phyloP scores from a whole-genome alignment of 35 echinoderm and acorn worm species.

The Lytechinus pictus region DNA sequence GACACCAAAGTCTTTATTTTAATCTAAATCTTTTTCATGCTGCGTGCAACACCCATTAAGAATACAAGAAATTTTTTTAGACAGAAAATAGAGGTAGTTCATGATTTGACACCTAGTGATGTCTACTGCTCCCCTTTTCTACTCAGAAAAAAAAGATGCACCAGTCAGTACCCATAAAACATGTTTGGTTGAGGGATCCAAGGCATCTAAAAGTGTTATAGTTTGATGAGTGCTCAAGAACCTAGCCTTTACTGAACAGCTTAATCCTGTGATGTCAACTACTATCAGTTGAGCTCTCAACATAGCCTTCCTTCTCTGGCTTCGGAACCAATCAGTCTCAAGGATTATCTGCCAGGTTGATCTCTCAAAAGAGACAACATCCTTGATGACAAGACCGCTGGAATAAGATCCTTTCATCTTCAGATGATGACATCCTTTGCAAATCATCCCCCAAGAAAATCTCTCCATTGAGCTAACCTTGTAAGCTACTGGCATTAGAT shows the following conservation, averaged over 20 bases:
- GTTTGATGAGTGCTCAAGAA: neutral
- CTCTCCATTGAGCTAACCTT: neutral
- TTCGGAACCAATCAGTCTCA: neutral
- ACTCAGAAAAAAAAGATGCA: neutral
- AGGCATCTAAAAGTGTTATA: neutral
- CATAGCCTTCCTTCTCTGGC: neutral
- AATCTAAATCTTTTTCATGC: neutral
- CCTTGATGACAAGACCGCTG: neutral
- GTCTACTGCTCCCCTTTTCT: neutral
- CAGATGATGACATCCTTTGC: neutral
- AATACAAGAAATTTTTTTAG: neutral
- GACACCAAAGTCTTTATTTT: neutral
- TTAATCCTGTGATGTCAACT: neutral
- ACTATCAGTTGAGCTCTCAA: neutral
- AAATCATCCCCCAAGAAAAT: neutral
- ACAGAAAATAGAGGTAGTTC: neutral
- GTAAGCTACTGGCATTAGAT: slow-evolving; percentile 8
- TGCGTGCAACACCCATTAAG: neutral
- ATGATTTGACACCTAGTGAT: neutral
- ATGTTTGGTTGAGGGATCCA: neutral
- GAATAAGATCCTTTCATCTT: neutral
- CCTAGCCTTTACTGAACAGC: neutral
- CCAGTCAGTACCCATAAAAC: neutral
- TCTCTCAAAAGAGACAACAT: slow-evolving; percentile 2
- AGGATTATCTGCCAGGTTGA: neutral